Conservation (phyloP, 2,113 vertebrate species). For the Patagioenas fasciata region DNA sequence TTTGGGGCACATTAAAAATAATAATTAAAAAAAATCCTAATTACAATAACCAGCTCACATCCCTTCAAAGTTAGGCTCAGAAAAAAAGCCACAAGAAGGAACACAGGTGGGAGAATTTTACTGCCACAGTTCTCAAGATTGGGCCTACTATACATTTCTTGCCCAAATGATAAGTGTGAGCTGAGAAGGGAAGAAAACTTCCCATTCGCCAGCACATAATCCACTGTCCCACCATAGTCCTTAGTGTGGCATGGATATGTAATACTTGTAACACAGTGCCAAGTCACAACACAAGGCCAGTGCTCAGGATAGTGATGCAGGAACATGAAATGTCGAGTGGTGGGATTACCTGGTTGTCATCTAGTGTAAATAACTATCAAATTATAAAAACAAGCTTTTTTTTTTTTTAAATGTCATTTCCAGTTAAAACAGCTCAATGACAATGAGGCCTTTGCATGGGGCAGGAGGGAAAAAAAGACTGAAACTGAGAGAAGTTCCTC, state of each 20-base stretch:
- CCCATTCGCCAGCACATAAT: not conserved
- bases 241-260: not conserved
- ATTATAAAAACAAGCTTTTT: not conserved
- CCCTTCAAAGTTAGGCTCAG: not conserved
- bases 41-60: not conserved
- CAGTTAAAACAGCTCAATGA: slow-evolving; percentile 14
- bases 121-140: not conserved
- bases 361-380: slow-evolving; percentile 22
- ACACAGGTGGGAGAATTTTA: not conserved
- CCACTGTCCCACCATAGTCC: not conserved
- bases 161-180: not conserved
- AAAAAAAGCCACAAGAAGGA: not conserved
- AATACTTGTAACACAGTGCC: slow-evolving; percentile 9
- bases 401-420: not conserved
- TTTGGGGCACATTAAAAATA: not conserved
- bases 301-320: slow-evolving; percentile 15
- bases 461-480: not conserved
- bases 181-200: not conserved
- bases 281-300: slow-evolving; percentile 12
- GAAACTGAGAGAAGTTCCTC: not conserved
- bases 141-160: not conserved
- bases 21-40: not conserved
- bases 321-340: slow-evolving; percentile 26
- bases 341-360: not conserved
- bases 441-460: not conserved